Evolutionary conservation across 2,113 vertebrate species (phyloP).

Genomic region (Ceyx cyanopectus): DNA sequence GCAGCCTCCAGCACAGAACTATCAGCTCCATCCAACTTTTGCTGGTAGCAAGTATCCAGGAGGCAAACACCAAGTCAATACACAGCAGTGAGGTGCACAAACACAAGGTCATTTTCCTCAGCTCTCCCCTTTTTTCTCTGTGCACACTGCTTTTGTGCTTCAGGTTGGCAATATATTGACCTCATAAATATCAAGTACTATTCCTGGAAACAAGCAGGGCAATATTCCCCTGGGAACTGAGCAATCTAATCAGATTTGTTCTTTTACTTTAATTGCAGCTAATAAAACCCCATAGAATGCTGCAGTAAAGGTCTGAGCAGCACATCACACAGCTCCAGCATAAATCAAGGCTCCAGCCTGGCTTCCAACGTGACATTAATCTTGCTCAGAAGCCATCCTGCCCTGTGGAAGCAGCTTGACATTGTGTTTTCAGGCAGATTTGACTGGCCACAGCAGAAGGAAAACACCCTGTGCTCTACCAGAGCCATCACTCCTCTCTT

Average conservation of each 20-base stretch:
- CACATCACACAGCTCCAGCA: conserved; percentile 60
- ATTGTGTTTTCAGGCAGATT: not conserved
- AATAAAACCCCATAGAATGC: conserved; percentile 60
- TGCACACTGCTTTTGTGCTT: not conserved
- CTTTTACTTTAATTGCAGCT: conserved; percentile 72
- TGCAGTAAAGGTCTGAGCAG: conserved; percentile 70
- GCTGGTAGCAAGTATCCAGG: conserved; percentile 8
- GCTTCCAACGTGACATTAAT: conserved; percentile 45
- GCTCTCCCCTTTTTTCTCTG: conserved; percentile 19
- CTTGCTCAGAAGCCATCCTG: not conserved
- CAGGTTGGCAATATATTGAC: conserved; percentile 41
- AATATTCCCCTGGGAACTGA: conserved; percentile 18
- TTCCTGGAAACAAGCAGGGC: conserved; percentile 62
- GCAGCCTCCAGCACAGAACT: not conserved
- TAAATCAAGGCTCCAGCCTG: conserved; percentile 53
- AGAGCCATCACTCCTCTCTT: not conserved
- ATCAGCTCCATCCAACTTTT: not conserved
- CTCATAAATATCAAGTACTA: conserved; percentile 58
- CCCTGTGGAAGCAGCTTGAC: not conserved
- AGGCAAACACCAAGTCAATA: conserved; percentile 43
- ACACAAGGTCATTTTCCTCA: conserved; percentile 36
- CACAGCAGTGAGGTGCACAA: not conserved
- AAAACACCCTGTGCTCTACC: not conserved
- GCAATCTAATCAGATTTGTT: conserved; percentile 68
- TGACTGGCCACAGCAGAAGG: not conserved